phyloP scores from a whole-genome alignment of 2,113 vertebrate genomes.

The Thalassoma bifasciatum region DNA sequence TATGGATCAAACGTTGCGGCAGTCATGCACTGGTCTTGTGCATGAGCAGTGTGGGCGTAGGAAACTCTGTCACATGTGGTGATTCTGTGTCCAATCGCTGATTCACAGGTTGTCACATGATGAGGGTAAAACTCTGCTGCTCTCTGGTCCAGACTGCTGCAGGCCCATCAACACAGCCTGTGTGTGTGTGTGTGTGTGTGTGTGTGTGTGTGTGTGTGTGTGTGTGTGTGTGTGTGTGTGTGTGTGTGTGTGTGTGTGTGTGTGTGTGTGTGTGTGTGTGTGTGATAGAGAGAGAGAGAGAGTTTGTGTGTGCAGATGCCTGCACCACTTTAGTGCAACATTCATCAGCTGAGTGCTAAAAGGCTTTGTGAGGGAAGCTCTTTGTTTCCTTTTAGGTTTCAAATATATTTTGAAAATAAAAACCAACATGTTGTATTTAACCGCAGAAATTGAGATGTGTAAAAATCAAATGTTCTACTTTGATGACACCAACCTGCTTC shows the following conservation, averaged over 20 bases:
- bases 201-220: slow-evolving; percentile 15
- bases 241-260: too few species aligned
- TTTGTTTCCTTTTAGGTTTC: background rate
- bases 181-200: background rate
- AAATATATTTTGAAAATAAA: too few species aligned
- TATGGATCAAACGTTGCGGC: background rate
- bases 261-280: too few species aligned
- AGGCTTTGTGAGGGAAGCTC: background rate
- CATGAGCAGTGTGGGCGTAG: slow-evolving; percentile 9
- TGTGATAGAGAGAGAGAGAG: too few species aligned
- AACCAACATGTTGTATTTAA: too few species aligned
- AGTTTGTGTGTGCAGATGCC: background rate
- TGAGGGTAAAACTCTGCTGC: slow-evolving; percentile 6
- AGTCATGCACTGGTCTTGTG: slow-evolving; percentile 34
- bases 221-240: slow-evolving; percentile 5
- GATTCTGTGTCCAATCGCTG: slow-evolving; percentile 48
- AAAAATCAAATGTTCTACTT: too few species aligned
- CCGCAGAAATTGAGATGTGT: too few species aligned
- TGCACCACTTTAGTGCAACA: slow-evolving; percentile 59
- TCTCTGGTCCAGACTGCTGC: background rate
- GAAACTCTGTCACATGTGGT: slow-evolving; percentile 44
- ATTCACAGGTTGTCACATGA: slow-evolving; percentile 64
- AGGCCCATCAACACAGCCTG: background rate
- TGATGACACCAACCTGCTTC: too few species aligned
- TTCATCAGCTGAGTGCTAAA: slow-evolving; percentile 51